Base-by-base conservation (phyloP, 2,888 invertebrate species). In the Chelonus formosanus region DNA sequence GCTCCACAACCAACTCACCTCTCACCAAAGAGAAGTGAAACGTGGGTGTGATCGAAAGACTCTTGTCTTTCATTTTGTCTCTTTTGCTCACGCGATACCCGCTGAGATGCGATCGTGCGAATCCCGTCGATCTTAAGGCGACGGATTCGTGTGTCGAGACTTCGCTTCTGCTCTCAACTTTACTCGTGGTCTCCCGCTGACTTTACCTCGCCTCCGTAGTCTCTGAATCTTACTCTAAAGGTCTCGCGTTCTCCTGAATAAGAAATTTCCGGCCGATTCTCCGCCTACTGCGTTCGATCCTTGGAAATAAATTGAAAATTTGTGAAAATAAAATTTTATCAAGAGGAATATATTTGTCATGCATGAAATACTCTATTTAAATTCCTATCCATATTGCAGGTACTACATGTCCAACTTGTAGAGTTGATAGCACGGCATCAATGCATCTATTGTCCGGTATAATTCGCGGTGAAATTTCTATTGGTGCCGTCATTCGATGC, bases 381-480 rank as follows among this genome's bases (percentile, higher is more conserved):
- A 52, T 52, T 52, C 34, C 40, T 40, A 40, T 40, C 40, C 52
- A 32, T 52, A 32, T 31, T 31, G 32, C 34, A 52, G 32, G 31
- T 48, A 48, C 31, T 20, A 48, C 48, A 52, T 34, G 52, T 31
- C 34, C 52, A 34, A 52, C 31, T 34, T 34, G 32, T 31, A 31
- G 6, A 52, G 52, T 34, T 34, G 8, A 31, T 52, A 34, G 34
- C 32, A 32, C 31, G 34, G 32, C 34, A 52, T 52, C 32, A 34
- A 63, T 63, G 35, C 44, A 56, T 40, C 56, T 40, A 63, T 63
- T 63, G 63, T 63, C 43, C 55, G 56, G 32, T 52, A 63, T 63
- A 56, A 63, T 63, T 48, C 36, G 48, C 63, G 56, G 63, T 50
- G 40, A 63, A 63, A 63, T 63, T 56, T 63, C 48, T 45, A 56